phyloP scores from a whole-genome alignment of 2,888 invertebrate genomes.

The Tenthredo livida region DNA sequence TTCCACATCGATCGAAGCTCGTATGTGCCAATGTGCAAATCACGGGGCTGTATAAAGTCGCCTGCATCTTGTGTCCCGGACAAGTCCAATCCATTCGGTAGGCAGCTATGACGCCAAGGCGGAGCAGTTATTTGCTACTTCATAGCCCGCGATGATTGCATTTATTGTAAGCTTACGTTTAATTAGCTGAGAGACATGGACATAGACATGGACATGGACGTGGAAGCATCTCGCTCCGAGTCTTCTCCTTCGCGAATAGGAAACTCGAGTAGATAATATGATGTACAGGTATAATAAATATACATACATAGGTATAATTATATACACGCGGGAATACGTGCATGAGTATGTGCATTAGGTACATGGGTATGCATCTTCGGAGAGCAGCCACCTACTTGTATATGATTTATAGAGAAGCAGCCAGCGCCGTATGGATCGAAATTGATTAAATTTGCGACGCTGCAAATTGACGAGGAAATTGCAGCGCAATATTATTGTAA shows the following conservation, averaged over 20 bases:
- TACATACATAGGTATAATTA: background rate
- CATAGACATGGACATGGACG: background rate
- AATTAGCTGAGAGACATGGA: constrained; percentile 3
- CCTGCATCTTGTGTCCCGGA: background rate
- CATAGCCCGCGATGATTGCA: constrained; percentile 33
- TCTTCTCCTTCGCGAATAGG: background rate
- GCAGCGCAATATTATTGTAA: background rate
- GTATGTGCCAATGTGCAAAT: background rate
- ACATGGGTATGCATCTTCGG: background rate
- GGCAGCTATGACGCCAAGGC: constrained; percentile 22
- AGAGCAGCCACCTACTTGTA: background rate
- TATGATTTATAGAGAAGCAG: constrained; percentile 4
- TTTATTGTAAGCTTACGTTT: constrained; percentile 30
- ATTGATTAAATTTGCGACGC: constrained; percentile 25
- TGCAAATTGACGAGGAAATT: background rate
- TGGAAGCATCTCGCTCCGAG: background rate
- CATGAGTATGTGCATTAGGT: background rate
- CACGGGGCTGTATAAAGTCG: background rate
- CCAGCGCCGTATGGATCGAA: background rate
- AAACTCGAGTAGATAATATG: background rate
- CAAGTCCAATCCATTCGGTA: constrained; percentile 15
- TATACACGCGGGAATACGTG: background rate
- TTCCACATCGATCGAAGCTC: background rate
- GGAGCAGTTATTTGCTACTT: constrained; percentile 35
- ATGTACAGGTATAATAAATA: background rate